Base-by-base conservation (phyloP, 1,140 invertebrate species). In the Apis cerana region DNA sequence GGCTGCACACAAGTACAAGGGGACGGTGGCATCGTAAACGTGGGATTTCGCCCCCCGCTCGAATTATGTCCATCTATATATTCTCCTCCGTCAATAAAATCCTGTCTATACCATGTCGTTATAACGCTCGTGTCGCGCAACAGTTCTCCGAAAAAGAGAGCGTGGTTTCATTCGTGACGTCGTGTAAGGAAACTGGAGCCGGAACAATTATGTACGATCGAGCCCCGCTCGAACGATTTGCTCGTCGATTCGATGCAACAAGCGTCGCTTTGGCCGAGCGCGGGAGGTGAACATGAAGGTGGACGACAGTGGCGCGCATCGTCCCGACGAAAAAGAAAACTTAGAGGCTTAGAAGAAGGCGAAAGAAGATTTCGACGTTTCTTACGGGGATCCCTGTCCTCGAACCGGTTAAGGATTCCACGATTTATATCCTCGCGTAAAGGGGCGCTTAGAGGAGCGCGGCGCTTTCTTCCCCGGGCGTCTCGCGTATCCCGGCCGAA, bases 361-460 rank as follows among this genome's bases (percentile, higher is more conserved):
- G 80, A 62, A 85, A 83, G 83, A 75, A 78, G 87, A 90, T 91
- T 91, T 88, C 90, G 89, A 90, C 84, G 74, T 89, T 89, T 89
- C 85, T 89, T 89, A 85, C 75, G 59, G 33, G 33, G 77, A 79
- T 85, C 74, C 72, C 77, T 65, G 72, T 64, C 79, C 80, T 85
- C 83, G 81, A 89, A 90, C 91, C 90, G 90, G 91, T 92, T 91
- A 88, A 87, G 89, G 89, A 91, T 92, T 90, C 84, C 84, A 88
- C 89, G 89, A 92, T 92, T 91, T 92, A 92, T 92, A 90, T 91
- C 87, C 87, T 88, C 82, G 89, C 89, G 84, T 85, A 89, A 89
- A 89, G 61, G 79, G 89, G 86, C 85, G 86, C 85, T 81, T 87
- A 81, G 56, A 27, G 48, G 80, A 65, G 62, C 19, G 71, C 48